Conservation (phyloP, 2,797 vertebrate genomes). For the Hyperoplus lanceolatus region DNA sequence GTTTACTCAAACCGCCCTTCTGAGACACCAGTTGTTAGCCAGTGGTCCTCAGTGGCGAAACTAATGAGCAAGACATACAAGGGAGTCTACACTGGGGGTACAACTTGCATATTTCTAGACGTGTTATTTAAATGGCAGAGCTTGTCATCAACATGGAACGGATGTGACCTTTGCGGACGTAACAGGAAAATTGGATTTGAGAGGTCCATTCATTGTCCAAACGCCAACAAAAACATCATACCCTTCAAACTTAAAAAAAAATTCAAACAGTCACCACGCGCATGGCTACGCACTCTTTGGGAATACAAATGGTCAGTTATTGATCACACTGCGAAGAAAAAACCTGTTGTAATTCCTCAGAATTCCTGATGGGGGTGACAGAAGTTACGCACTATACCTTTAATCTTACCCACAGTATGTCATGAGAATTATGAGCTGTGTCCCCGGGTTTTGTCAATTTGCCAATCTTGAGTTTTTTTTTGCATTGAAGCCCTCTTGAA, state of each 20-base stretch:
- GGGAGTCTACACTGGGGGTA: not conserved
- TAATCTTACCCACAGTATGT: constrained; percentile 37
- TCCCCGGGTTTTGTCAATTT: constrained; percentile 47
- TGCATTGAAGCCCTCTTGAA: constrained; percentile 8
- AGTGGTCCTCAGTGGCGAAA: constrained; percentile 13
- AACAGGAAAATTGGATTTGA: constrained; percentile 7
- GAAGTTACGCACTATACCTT: too few relatives aligned
- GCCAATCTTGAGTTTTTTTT: constrained; percentile 40
- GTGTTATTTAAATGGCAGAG: not conserved
- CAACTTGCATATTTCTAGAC: not conserved
- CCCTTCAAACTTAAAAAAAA: constrained; percentile 14
- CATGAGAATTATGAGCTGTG: constrained; percentile 44
- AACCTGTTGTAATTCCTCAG: too few relatives aligned
- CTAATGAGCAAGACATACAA: constrained; percentile 22
- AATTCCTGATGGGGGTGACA: too few relatives aligned
- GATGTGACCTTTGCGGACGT: constrained; percentile 26
- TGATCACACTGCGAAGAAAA: constrained; percentile 1
- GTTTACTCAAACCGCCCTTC: constrained; percentile 4
- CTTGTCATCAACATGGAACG: not conserved
- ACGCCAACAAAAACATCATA: not conserved
- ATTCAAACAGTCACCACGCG: constrained; percentile 5
- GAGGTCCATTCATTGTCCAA: not conserved
- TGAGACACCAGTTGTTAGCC: constrained; percentile 18
- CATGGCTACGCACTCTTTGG: not conserved
- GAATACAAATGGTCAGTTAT: constrained; percentile 9